A percentile compares a stretch with the other conserved stretches of the same genome.
Evolutionary conservation across 2,113 vertebrate species (phyloP).

Genomic region (Neogobius melanostomus): DNA sequence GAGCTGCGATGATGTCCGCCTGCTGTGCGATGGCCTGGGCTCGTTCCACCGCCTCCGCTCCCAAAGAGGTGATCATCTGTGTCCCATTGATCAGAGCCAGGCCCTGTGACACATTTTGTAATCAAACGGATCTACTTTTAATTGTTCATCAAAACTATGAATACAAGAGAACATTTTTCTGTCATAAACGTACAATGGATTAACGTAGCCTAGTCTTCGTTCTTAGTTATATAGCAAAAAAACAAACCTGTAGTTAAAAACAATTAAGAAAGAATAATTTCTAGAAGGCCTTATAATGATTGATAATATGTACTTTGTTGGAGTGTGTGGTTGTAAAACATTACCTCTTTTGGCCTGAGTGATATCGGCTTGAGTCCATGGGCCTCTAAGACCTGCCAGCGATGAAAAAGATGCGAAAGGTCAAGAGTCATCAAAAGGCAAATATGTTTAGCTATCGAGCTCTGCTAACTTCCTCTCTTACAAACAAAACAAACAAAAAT

Average conservation of each 20-base stretch:
- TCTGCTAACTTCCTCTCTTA: constrained; percentile 27
- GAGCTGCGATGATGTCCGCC: constrained; percentile 93
- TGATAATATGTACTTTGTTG: not conserved
- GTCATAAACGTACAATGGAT: no score
- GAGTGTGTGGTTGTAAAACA: constrained; percentile 7
- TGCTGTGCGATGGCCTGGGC: constrained; percentile 88
- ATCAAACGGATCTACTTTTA: no score
- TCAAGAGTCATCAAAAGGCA: constrained; percentile 60
- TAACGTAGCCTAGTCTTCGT: no score
- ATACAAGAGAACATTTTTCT: no score
- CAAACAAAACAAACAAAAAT: constrained; percentile 11
- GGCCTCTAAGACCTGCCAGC: constrained; percentile 88
- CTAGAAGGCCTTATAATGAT: not conserved
- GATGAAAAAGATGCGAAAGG: constrained; percentile 45
- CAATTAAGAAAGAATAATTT: not conserved
- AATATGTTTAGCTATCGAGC: constrained; percentile 52
- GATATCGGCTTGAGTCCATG: constrained; percentile 92
- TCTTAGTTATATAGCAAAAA: no score
- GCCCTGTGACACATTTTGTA: constrained; percentile 75
- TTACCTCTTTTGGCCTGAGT: constrained; percentile 96
- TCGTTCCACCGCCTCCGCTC: constrained; percentile 93
- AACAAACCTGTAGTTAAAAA: no score
- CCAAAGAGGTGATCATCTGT: constrained; percentile 98
- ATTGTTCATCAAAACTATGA: no score
- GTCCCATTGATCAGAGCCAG: constrained; percentile 97